Evolutionary conservation across 2,888 invertebrate genomes (phyloP), one percentile per base, ranked within the genome.

Genomic region (Trichopria drosophilae): DNA sequence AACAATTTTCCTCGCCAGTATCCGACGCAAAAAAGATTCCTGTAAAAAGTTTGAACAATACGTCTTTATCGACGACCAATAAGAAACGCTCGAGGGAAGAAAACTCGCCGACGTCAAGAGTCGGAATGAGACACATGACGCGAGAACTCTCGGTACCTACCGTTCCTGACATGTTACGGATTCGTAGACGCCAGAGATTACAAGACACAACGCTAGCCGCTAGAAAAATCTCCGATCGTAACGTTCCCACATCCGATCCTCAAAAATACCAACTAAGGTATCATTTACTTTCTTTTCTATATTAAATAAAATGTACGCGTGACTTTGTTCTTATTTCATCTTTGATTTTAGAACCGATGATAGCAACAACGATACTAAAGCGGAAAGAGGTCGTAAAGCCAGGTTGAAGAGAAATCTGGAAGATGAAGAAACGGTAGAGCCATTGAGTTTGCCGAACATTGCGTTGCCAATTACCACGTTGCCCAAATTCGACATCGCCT

Each of bases 1-100:
- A 93, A 69, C 84, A 87, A 62, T 90, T 88, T 76, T 86, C 90
- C 0, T 88, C 91, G 2, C 90, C 93, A 0, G 76, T 91, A 41
- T 79, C 79, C 34, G 91, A 92, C 72, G 90, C 87, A 2, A 87
- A 84, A 66, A 86, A 86, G 67, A 88, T 91, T 71, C 88, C 89
- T 3, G 60, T 78, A n/a, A 73, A 74, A 34, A 41, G 56, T 56
- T 29, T 43, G 53, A 47, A 52, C 69, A 65, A 39, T 59, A 68
- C 39, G 55, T 68, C 51, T 45, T 28, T 1, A 2, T 19, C 24
- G 2, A 35, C 53, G 10, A 42, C 50, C 4, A 56, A 22, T 15
- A 67, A 57, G 18, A 71, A 69, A 37, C 51, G 70, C 40, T 5
- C 53, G 4, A 58, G 65, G 15, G 66, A 66, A 16, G 53, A 58